A percentile compares a stretch with the other conserved stretches of the same genome.
Evolutionary conservation across 2,888 invertebrate genomes (phyloP).

Genomic region (Siphlonurus alternatus): DNA sequence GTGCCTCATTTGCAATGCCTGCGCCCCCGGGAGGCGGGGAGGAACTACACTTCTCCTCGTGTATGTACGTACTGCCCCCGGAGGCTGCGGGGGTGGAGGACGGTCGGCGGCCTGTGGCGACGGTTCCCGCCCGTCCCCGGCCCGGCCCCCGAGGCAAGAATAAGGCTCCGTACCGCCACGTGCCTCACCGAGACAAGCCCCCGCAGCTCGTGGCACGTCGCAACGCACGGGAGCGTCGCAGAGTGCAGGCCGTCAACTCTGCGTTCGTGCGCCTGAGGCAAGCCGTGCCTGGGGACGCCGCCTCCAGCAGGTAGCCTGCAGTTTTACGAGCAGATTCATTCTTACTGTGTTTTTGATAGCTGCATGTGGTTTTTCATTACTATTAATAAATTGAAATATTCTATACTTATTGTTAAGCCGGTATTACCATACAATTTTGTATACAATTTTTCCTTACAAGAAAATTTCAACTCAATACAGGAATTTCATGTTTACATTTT

Average conservation of each 20-base stretch:
- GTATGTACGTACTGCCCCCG: not conserved
- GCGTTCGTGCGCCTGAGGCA: slow-evolving; percentile 39
- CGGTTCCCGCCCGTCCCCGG: not conserved
- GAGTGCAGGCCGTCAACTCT: slow-evolving; percentile 45
- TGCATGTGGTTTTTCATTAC: no score
- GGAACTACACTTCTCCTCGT: not conserved
- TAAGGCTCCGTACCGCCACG: slow-evolving; percentile 21
- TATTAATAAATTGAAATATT: no score
- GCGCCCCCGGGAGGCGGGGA: not conserved
- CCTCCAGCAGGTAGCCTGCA: not conserved
- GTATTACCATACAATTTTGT: no score
- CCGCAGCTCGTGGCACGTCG: slow-evolving; percentile 37
- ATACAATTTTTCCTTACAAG: no score
- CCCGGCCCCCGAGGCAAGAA: not conserved
- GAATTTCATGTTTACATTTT: no score
- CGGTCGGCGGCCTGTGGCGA: not conserved
- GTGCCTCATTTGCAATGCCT: no score
- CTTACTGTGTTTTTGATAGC: not conserved
- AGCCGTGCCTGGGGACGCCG: slow-evolving; percentile 29
- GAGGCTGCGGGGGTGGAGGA: not conserved
- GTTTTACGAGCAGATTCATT: no score
- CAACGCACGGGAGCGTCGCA: slow-evolving; percentile 41
- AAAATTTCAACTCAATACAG: no score
- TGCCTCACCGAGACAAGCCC: slow-evolving; percentile 33
- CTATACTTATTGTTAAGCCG: no score